Evolutionary conservation across 30 jellyfish, hydroid and myxozoan genomes (phyloP).

Genomic region (Hydra vulgaris): DNA sequence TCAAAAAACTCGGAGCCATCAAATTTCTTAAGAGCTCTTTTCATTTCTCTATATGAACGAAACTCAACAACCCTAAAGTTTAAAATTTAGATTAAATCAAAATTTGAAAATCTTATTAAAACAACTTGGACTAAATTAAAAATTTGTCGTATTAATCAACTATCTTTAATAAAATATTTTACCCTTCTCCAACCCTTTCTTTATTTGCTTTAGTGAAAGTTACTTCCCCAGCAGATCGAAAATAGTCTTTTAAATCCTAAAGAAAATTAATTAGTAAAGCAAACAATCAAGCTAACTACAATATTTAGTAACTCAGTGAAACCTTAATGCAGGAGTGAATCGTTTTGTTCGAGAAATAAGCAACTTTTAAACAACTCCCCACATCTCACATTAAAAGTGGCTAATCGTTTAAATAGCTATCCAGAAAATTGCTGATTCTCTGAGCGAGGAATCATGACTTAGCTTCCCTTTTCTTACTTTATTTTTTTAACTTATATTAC

Average conservation of each 20-base stretch:
- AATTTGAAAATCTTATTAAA: no score
- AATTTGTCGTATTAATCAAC: no score
- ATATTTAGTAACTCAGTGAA: neutral
- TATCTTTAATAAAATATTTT: no score
- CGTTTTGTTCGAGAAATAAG: neutral
- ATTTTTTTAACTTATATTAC: neutral
- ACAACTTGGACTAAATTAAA: no score
- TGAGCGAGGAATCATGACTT: neutral
- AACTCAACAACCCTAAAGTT: constrained; percentile 87
- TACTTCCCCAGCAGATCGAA: constrained; percentile 91
- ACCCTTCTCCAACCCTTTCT: constrained; percentile 98
- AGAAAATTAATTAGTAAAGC: neutral
- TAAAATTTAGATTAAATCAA: neutral
- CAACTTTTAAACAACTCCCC: neutral
- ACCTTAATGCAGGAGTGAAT: neutral
- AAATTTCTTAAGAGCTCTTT: constrained; percentile 61
- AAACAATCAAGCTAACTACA: neutral
- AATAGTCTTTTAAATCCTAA: constrained; percentile 83
- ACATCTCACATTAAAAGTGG: neutral
- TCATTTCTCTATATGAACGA: constrained; percentile 64
- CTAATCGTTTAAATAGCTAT: neutral
- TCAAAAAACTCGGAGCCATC: constrained; percentile 84
- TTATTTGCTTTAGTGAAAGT: constrained; percentile 93
- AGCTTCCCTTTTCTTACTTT: neutral
- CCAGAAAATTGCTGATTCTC: neutral